Evolutionary conservation across 2,797 vertebrate species (phyloP), one percentile per base, ranked within the genome.

Genomic region (Rhinogobio ventralis): DNA sequence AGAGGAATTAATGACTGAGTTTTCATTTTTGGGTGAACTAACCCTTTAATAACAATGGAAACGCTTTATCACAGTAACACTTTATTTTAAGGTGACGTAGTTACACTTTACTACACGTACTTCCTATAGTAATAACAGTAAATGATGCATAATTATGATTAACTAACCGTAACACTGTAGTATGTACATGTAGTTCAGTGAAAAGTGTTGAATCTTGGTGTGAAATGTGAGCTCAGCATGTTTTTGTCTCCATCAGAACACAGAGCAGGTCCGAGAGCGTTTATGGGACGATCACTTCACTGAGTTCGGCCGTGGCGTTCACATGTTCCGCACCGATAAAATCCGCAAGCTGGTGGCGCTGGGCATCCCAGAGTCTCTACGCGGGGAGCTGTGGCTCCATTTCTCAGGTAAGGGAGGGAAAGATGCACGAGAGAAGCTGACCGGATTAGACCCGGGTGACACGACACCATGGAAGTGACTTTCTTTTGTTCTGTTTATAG

Each of bases 301-400:
- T 0, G 98, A 99, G 85, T 99, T 96, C 0, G 98, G 98, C 33
- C 96, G 96, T 0, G 97, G 96, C 0, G 96, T 98, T 71, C 97
- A 98, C 91, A 98, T 99, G 97, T 99, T 99, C 86, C 97, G 96
- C 89, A 99, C 97, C 0, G 97, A 98, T 83, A 97, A 97, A 90
- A 96, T 96, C 88, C 96, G 96, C 55, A 97, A 95, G 77, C 95
- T 99, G 19, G 97, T 98, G 68, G 95, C 97, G 80, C 97, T 97
- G 96, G 98, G 98, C 85, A 96, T 99, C 83, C 98, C 98, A 0
- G 97, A 98, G 87, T 96, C 96, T 0, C 93, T 99, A 81, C 93
- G 98, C 14, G 98, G 98, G 64, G 96, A 96, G 92, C 95, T 99
- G 74, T 99, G 98, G 98, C 96, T 98, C 79, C 94, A 95, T 0